These are phyloP conservation scores for Eristalis pertinax DNA, from an alignment of 2,888 invertebrate genomes.

Conservation along the genomic window DNA sequence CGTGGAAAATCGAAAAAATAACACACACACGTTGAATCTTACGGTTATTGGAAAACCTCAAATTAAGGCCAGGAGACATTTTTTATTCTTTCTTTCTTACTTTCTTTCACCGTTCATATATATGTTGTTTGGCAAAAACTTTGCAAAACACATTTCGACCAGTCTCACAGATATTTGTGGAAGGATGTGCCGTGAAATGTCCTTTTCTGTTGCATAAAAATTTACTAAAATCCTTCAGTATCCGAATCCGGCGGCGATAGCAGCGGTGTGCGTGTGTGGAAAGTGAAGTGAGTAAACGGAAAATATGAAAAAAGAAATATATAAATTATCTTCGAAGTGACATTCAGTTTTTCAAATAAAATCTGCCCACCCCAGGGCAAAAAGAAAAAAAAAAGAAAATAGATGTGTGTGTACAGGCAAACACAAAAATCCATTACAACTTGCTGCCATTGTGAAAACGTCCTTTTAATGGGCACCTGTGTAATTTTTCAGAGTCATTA, in stretches of 20 bases:
- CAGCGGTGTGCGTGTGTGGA: slow-evolving; percentile 15
- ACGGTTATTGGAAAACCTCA: slow-evolving; percentile 62
- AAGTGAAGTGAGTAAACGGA: slow-evolving; percentile 56
- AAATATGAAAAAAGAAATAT: not conserved
- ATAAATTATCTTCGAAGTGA: slow-evolving; percentile 23
- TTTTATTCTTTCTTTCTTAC: slow-evolving; percentile 11
- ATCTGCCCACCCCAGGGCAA: slow-evolving; percentile 23
- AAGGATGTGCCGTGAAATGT: slow-evolving; percentile 45
- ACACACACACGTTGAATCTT: slow-evolving; percentile 9
- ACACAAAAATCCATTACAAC: slow-evolving; percentile 49
- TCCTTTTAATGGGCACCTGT: slow-evolving; percentile 68
- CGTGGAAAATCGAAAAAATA: slow-evolving; percentile 36
- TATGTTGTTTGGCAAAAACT: slow-evolving; percentile 3
- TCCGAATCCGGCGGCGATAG: slow-evolving; percentile 26
- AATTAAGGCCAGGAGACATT: slow-evolving; percentile 56
- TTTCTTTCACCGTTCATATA: not conserved
- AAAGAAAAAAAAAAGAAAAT: slow-evolving; percentile 29
- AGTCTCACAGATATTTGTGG: not conserved
- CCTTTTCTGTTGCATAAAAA: slow-evolving; percentile 45
- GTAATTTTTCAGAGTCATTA: slow-evolving; percentile 65
- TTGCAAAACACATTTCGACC: not conserved
- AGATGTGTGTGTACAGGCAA: not conserved
- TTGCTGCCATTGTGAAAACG: slow-evolving; percentile 62
- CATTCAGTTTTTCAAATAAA: slow-evolving; percentile 20
- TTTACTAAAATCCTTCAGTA: slow-evolving; percentile 26